These are phyloP conservation scores for Atlantisia rogersi DNA, from an alignment of 2,113 vertebrate genomes.

Conservation along the genomic window DNA sequence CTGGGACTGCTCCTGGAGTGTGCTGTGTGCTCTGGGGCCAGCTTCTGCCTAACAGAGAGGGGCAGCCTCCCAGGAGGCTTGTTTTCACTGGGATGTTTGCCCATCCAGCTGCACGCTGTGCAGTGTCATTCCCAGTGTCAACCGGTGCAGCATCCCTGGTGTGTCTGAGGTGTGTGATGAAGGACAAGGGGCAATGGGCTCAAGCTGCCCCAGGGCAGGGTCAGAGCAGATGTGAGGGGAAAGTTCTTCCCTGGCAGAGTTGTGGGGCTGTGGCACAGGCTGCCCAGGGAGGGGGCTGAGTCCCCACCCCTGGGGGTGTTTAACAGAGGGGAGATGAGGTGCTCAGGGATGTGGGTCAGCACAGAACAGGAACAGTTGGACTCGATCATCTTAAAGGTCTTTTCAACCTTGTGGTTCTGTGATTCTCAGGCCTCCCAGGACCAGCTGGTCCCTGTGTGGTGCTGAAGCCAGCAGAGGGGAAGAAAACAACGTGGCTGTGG, in stretches of 20 bases:
- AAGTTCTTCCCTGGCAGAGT: no score
- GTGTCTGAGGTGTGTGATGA: neutral
- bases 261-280: no score
- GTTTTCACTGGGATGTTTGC: neutral
- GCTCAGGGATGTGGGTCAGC: no score
- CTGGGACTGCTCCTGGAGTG: neutral
- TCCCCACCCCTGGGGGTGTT: no score
- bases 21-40: neutral
- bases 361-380: no score
- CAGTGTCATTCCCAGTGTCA: neutral
- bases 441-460: neutral
- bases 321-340: no score
- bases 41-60: neutral
- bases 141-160: fast-evolving
- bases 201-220: no score
- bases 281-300: no score
- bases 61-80: neutral
- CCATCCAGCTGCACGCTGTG: neutral
- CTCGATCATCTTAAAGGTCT: no score
- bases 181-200: neutral
- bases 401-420: no score
- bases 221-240: no score
- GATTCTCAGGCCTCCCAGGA: neutral
- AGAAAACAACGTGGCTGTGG: neutral
- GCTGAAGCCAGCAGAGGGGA: neutral